Base-by-base conservation (phyloP, 2,113 vertebrate genomes). In the Arvicanthis niloticus region DNA sequence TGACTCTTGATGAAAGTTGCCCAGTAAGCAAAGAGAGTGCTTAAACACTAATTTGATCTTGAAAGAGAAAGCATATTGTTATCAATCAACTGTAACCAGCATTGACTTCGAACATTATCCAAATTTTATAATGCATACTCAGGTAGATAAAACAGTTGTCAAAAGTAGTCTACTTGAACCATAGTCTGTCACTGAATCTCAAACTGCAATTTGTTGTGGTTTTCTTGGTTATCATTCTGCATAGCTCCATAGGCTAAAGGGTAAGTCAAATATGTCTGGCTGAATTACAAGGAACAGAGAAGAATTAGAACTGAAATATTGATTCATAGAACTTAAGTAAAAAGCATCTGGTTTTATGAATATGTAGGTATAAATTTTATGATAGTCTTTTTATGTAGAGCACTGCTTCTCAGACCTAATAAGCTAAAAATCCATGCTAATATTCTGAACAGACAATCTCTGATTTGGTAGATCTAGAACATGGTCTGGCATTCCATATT, bases 1-100 rank as follows among this genome's bases (percentile, higher is more conserved):
- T 26, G 13, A 96, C 86, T 97, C 80, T 92, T 82, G 34, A 72
- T 68, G 40, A 60, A 96, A 97, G 89, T 80, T 95, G 81, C 82
- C 51, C 42, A 93, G 86, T 94, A 97, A 98, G 96, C 92, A 98
- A 97, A 97, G 17, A 91, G 96, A 93, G 97, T 97, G 94, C 53
- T 96, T 91, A 93, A 80, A 97, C 97, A 98, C 98, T 97, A 97
- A 97, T 96, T 75, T 98, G 96, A 98, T 94, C 97, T 98, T 97
- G 98, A 98, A 92, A 93, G 93, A 97, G 91, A 93, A 93, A 94
- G 87, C 92, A 85, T 91, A 97, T 97, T 98, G 98, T 98, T 98
- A 97, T 98, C 96, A 98, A 97, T 97, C 91, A 98, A 70, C 85
- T 80, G 78, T 97, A 98, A 97, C 86, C 87, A 96, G 97, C 96